A percentile compares a stretch with the other conserved stretches of the same genome.
Conservation (phyloP, 2,888 invertebrate genomes). For the Eupithecia exiguata region DNA sequence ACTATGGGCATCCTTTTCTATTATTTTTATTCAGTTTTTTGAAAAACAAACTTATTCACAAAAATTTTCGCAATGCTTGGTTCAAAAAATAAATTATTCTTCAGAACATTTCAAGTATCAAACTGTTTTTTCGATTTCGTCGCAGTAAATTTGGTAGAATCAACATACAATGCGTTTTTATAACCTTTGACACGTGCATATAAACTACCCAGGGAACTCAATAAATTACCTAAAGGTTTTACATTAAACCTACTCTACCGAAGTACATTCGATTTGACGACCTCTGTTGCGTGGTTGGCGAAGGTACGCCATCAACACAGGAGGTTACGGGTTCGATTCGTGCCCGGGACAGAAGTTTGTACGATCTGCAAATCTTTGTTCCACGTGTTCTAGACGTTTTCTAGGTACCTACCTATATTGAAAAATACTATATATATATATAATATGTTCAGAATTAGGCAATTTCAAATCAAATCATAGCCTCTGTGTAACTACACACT, state of each 20-base stretch:
- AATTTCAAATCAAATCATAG: too few relatives aligned
- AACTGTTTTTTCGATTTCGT: background rate
- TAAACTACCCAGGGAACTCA: conserved; percentile 11
- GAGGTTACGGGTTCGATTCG: background rate
- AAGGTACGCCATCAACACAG: background rate
- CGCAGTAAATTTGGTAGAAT: conserved; percentile 23
- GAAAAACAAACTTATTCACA: background rate
- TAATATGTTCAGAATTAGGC: too few relatives aligned
- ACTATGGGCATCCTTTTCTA: too few relatives aligned
- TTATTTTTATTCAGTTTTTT: background rate
- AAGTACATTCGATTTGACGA: background rate
- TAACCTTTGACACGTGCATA: conserved; percentile 30
- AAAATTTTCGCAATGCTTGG: background rate
- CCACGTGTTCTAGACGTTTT: too few relatives aligned
- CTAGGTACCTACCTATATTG: too few relatives aligned
- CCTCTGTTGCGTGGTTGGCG: background rate
- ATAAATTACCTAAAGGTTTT: background rate
- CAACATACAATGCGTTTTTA: conserved; percentile 31
- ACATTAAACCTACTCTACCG: background rate
- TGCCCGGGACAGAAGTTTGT: background rate
- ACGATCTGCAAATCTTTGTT: background rate
- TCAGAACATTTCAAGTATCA: background rate
- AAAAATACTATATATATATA: too few relatives aligned
- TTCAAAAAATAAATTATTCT: background rate
- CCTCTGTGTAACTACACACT: too few relatives aligned